Evolutionary conservation across 2,797 vertebrate species (phyloP), one percentile per base, ranked within the genome.

Genomic region (Megaceryle alcyon): DNA sequence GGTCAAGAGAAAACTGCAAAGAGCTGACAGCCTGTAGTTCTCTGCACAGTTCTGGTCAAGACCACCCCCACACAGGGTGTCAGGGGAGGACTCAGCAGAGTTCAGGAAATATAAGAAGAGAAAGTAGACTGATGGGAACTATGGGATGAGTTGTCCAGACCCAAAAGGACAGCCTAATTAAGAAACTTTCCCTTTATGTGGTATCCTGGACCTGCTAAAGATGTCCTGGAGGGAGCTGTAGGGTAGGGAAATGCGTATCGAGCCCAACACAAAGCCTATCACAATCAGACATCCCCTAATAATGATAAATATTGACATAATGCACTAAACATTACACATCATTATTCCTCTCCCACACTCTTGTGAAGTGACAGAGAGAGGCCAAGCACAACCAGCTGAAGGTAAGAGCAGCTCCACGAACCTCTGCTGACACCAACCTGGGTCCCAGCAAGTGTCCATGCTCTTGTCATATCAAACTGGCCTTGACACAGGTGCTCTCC

Each of bases 41-140:
- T 33, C 76, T 48, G 43, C 37, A 41, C 12, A 17, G 49, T n/a
- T 63, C 75, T 51, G 7, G 12, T 46, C 37, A 48, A 72, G 60
- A 43, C 48, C 20, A 37, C 16, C 26, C n/a, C 28, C 39, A 49
- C 1, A 0, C 14, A 23, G 39, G 20, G 29, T 57, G 6, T 0
- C 1, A 82, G 23, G 44, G 28, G 14, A 59, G 33, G 43, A 28
- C 35, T 49, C 15, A 8, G 39, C 43, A 43, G 54, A 53, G 9
- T 22, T 88, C 39, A 43, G 44, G 35, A 82, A 53, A 61, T 2
- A 10, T 0, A 35, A 16, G 35, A 39, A 59, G 25, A 81, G n/a
- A 66, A 81, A 63, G 33, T 49, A 59, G 22, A 72, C 9, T 1
- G 1, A 43, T 10, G 48, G 35, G 23, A 70, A 56, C 66, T 3